phyloP scores from a whole-genome alignment of 2,113 vertebrate genomes.

The Zosterops japonicus region DNA sequence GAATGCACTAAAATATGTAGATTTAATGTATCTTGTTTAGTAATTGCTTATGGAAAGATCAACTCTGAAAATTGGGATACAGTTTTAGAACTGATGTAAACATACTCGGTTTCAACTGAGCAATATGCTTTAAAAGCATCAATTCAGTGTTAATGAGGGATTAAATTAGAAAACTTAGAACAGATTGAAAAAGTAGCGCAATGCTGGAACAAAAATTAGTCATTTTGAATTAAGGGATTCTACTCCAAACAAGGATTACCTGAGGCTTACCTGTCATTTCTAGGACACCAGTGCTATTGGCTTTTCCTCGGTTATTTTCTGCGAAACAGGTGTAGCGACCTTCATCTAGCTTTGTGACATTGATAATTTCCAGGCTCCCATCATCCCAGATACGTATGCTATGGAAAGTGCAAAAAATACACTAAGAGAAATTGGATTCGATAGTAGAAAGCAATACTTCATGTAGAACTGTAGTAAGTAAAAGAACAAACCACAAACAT shows the following conservation, averaged over 20 bases:
- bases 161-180: not conserved
- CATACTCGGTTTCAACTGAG: not conserved
- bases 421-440: not conserved
- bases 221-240: not conserved
- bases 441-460: not conserved
- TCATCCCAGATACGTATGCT: constrained; percentile 92
- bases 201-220: not conserved
- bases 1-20: not conserved
- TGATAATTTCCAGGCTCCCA: constrained; percentile 92
- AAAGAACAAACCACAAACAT: not conserved
- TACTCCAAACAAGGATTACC: not conserved
- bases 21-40: not conserved
- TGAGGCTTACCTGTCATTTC: constrained; percentile 83
- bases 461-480: not conserved
- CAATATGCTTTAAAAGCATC: not conserved
- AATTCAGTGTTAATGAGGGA: not conserved
- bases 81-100: not conserved
- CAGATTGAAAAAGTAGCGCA: not conserved
- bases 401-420: not conserved
- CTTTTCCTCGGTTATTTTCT: constrained; percentile 90
- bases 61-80: not conserved
- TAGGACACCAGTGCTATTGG: constrained; percentile 89
- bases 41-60: not conserved
- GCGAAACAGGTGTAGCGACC: constrained; percentile 94
- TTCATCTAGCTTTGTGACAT: constrained; percentile 86